Evolutionary conservation across 1,140 invertebrate genomes (phyloP).

Genomic region (Delia radicum): DNA sequence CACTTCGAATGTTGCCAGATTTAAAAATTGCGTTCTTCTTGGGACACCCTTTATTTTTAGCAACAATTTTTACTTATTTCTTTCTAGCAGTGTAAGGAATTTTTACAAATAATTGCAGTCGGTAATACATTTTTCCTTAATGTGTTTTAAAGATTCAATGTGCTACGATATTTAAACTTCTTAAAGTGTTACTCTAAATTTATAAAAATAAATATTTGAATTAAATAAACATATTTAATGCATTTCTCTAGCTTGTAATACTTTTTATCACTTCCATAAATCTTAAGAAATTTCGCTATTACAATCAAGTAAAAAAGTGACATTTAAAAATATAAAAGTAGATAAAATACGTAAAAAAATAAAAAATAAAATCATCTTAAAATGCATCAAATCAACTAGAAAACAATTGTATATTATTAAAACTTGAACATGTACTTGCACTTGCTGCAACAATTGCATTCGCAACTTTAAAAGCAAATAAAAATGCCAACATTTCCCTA

Average conservation of each 20-base stretch:
- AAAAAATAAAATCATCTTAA: conserved; percentile 1
- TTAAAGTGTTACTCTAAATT: too few relatives aligned
- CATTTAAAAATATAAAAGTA: background rate
- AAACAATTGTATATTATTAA: background rate
- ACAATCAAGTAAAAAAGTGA: background rate
- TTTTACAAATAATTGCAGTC: too few relatives aligned
- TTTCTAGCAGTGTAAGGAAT: too few relatives aligned
- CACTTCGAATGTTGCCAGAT: too few relatives aligned
- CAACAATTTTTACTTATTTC: too few relatives aligned
- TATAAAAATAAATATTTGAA: background rate
- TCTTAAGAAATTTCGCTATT: background rate
- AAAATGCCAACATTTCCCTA: conserved; percentile 17
- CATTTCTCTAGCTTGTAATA: background rate
- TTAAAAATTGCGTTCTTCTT: too few relatives aligned
- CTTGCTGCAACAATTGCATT: background rate
- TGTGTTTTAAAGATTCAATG: too few relatives aligned
- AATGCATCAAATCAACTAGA: conserved; percentile 4
- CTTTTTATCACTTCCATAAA: background rate
- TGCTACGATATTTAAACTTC: too few relatives aligned
- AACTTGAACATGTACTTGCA: conserved; percentile 10
- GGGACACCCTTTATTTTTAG: too few relatives aligned
- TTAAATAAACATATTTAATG: background rate
- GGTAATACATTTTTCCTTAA: too few relatives aligned
- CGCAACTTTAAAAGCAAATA: background rate
- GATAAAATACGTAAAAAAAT: background rate